Evolutionary conservation across 2,888 invertebrate genomes (phyloP), one percentile per base, ranked within the genome.

Genomic region (Ornithoptera priamus): DNA sequence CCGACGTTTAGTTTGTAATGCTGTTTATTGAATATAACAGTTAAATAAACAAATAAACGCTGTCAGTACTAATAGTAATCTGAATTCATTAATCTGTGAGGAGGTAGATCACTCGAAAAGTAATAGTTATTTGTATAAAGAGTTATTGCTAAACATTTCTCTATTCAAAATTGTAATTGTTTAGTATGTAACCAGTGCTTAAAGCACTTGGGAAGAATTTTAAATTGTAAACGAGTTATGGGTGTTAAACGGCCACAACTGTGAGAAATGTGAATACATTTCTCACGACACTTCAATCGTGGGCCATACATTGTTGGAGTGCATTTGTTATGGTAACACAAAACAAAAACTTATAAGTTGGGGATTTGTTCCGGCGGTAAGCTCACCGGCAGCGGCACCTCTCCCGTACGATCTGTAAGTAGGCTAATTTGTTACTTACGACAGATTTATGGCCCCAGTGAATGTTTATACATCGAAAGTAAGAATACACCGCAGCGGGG

Each of bases 371-470:
- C 77, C 76, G 80, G 75, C 68, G 73, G 70, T 72, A 73, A 74
- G 58, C 70, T 39, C 39, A 39, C 39, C 39, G 39, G 39, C 39
- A 39, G 70, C 73, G 73, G 74, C 73, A 73, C 75, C 74, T 75
- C 77, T 69, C 30, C 72, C 62, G 69, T 71, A 63, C 75, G 71
- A 75, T 75, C 74, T 72, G 70, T 76, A 76, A 79, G 77, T 76
- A 76, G 78, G 75, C 76, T 78, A 77, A 87, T 89, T 88, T 82
- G 86, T 88, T 85, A 71, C 75, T 76, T 83, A 79, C 77, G 84
- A 87, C 86, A 87, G 87, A 88, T 87, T 88, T 88, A 88, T 85
- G 82, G 80, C 76, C 73, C 39, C 71, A 75, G 73, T 77, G 75
- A 78, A 76, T 75, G 75, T 77, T 74, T 76, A 76, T 74, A 73